Base-by-base conservation (phyloP, 53 echinoderm and acorn worm species). In the Holothuria scabra region DNA sequence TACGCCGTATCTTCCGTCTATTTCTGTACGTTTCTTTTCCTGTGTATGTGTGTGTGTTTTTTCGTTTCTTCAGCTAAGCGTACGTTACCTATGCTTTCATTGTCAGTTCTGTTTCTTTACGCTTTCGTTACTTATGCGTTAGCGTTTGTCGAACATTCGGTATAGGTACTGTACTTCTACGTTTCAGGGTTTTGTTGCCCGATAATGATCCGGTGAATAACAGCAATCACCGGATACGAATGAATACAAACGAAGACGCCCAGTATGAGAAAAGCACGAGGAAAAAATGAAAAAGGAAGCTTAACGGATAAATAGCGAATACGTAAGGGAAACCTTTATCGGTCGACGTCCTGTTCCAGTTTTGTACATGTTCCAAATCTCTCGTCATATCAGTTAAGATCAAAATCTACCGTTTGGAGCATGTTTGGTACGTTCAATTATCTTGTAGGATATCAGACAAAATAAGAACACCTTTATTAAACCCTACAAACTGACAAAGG, bases 181-280 rank as follows among this genome's bases (percentile, higher is more conserved):
- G 49, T 74, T 74, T 74, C 74, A 48, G 46, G 48, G 48, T 12
- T 74, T 74, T 7, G 8, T 74, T 74, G 74, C 46, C 49, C 38
- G 74, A 21, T 41, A 74, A 74, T 74, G 74, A 74, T 74, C 74
- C 52, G 74, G 74, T 48, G 74, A 41, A 49, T 49, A 74, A 74
- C 21, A 41, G 49, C 74, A 74, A 74, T 74, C 38, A 74, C 74
- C 74, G 13, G n/a, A 46, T 48, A 46, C 74, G 9, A 41, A 67
- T 32, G 20, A 9, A 41, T 41, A 41, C 41, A 8, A 41, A 74
- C 1, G 49, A 26, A 74, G 44, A 74, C 19, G 28, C 46, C 19
- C 74, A 22, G 74, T 35, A 74, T 74, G 22, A 74, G 5, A 74
- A 74, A 74, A 22, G 48, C 48, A 74, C 18, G 46, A 21, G 46